Evolutionary conservation across 2,113 vertebrate genomes (phyloP).

Genomic region (Grallaria varia): DNA sequence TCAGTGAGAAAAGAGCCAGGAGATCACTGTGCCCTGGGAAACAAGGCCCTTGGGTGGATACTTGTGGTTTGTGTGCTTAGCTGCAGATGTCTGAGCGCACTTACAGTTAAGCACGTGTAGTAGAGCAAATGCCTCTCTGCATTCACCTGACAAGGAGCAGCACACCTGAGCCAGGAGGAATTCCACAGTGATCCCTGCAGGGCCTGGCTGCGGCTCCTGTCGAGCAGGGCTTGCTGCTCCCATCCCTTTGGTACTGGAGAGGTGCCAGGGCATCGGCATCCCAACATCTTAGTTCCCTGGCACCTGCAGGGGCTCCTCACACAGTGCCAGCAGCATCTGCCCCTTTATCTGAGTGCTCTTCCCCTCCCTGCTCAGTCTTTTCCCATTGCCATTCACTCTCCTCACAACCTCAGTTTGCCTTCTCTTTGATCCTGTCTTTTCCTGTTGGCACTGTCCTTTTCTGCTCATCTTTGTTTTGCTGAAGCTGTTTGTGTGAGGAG

Average conservation of each 20-base stretch:
- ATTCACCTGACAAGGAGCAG: rapidly evolving
- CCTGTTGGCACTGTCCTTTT: neutral
- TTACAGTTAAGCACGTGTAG: rapidly evolving
- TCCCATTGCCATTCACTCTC: neutral
- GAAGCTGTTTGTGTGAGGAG: neutral
- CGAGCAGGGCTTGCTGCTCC: neutral
- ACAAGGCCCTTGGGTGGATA: rapidly evolving
- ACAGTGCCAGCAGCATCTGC: neutral
- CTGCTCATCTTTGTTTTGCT: neutral
- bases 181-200: too few species aligned
- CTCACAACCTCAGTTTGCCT: neutral
- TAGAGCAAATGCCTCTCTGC: neutral
- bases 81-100: neutral
- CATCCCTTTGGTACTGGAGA: rapidly evolving
- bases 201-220: neutral
- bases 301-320: neutral
- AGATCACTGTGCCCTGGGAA: neutral
- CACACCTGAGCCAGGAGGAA: neutral
- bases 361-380: neutral
- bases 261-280: neutral
- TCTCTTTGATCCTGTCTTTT: neutral
- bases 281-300: neutral
- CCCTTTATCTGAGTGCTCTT: neutral
- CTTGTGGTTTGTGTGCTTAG: too few species aligned
- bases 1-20: neutral